Base-by-base conservation (phyloP, 2,797 vertebrate species). In the Myotis pilosus region DNA sequence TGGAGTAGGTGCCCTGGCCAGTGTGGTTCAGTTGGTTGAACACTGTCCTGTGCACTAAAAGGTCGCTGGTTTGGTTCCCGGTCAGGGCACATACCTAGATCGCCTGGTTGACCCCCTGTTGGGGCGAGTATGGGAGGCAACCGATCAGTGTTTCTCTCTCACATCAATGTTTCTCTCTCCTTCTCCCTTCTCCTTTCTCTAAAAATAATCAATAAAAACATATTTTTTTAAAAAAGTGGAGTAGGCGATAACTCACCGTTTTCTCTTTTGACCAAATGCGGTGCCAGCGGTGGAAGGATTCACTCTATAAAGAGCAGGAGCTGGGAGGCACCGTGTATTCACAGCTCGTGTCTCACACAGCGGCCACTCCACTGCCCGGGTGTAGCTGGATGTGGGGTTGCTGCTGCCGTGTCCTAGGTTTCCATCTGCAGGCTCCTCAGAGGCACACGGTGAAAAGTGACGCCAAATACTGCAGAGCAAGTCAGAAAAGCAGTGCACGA, bases 351-450 rank as follows among this genome's bases (percentile, higher is more conserved):
- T 71, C 44, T 82, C 5, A 22, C 17, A 23, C 22, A 12, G 33
- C 3, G 16, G 16, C 8, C 22, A 5, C 20, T 47, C 33, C 69
- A 1, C 13, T 30, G 41, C 5, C 1, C 2, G 6, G 5, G 62
- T 5, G 0, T 2, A 1, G 19, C 0, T 0, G 4, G 72, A 22
- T 2, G 1, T 60, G n/a, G 49, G 38, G 0, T 20, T 8, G 12
- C 36, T 2, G 3, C 2, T 16, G n/a, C 6, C 7, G 17, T 7
- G 23, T 12, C 51, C 6, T 38, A 1, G 44, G 30, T 9, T 44
- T 80, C 84, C 7, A 2, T 19, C 57, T 72, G 36, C 30, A 53
- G 81, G 36, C 19, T 4, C 44, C 57, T 88, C n/a, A 33, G 38
- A 74, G 57, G 44, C n/a, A 1, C 19, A 7, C 55, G 5, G 4